phyloP scores from a whole-genome alignment of 2,113 vertebrate species.

The Oreochromis niloticus region DNA sequence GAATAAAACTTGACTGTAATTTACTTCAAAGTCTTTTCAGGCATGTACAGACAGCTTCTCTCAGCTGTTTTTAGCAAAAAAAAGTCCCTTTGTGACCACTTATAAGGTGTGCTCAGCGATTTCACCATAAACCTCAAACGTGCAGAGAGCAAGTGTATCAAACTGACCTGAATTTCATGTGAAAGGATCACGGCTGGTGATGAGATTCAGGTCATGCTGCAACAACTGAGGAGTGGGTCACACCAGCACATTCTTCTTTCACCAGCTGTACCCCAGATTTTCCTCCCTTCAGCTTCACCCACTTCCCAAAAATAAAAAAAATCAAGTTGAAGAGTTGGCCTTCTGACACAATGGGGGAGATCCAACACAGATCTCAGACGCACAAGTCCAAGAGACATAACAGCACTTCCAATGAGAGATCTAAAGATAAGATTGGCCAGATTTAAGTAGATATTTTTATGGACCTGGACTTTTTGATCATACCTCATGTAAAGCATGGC shows the following conservation, averaged over 20 bases:
- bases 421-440: fast-evolving
- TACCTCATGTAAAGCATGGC: fast-evolving
- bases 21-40: not conserved
- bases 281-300: not conserved
- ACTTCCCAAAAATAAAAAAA: not conserved
- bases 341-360: not conserved
- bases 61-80: not conserved
- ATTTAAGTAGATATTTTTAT: not conserved
- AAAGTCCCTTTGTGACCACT: not conserved
- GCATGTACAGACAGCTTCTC: not conserved
- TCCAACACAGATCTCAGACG: fast-evolving
- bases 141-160: not conserved
- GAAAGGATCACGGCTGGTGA: not conserved
- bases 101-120: not conserved
- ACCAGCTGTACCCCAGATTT: not conserved
- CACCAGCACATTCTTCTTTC: not conserved
- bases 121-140: not conserved
- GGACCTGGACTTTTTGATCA: not conserved
- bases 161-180: not conserved
- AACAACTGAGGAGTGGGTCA: not conserved
- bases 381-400: not conserved
- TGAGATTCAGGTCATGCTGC: not conserved
- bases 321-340: not conserved
- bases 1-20: not conserved
- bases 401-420: fast-evolving